Evolutionary conservation across 2,113 vertebrate genomes (phyloP).

Genomic region (Carassius auratus): DNA sequence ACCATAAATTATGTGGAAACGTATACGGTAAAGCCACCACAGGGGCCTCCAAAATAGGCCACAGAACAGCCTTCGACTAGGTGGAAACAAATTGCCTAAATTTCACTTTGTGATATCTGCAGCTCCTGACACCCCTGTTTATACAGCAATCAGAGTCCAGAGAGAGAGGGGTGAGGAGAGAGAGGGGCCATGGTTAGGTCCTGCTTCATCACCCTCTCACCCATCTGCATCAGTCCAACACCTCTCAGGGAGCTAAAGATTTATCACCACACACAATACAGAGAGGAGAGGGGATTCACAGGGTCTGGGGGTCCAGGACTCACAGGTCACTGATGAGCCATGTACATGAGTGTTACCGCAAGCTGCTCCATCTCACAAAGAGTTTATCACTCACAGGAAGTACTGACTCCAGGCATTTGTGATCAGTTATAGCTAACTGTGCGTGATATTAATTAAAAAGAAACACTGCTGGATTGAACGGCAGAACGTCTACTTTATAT

Average conservation of each 20-base stretch:
- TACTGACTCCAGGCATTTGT: constrained; percentile 35
- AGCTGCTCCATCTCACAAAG: constrained; percentile 2
- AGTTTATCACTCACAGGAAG: constrained; percentile 40
- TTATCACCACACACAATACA: constrained; percentile 39
- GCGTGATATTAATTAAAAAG: not conserved
- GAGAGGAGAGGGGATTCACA: constrained; percentile 30
- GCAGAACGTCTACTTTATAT: not conserved
- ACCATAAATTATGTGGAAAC: constrained; percentile 86
- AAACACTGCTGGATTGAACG: not conserved
- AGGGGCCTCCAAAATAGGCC: constrained; percentile 85
- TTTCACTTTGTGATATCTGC: constrained; percentile 79
- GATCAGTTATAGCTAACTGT: not conserved
- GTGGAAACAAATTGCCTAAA: constrained; percentile 86
- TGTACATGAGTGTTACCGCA: constrained; percentile 15
- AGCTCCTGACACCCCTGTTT: constrained; percentile 83
- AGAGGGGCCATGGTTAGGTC: constrained; percentile 32
- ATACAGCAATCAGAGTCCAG: constrained; percentile 68
- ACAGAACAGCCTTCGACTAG: constrained; percentile 76
- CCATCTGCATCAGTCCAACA: constrained; percentile 50
- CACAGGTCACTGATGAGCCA: not conserved
- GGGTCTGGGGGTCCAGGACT: constrained; percentile 34
- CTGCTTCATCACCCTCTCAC: constrained; percentile 49
- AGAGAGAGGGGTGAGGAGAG: not conserved
- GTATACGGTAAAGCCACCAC: constrained; percentile 77
- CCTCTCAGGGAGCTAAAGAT: constrained; percentile 51